A percentile compares a stretch with the other conserved stretches of the same genome.
These are phyloP conservation scores for Pachliopta kotzebuea DNA, from an alignment of 2,888 invertebrate genomes.

Conservation along the genomic window DNA sequence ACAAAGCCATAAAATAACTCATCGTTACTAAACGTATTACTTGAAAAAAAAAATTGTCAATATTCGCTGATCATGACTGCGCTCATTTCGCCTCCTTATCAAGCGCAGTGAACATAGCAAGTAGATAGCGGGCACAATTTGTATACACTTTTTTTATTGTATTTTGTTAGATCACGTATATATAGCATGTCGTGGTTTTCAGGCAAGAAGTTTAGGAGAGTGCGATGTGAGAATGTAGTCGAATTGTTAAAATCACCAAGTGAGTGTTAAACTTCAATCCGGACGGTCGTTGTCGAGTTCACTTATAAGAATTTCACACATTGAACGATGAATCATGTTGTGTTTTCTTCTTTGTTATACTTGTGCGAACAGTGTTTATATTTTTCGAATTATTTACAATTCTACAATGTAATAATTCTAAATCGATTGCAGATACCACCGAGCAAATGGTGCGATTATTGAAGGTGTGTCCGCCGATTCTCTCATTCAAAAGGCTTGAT, in stretches of 20 bases:
- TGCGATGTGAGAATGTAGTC: conserved; percentile 55
- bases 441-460: conserved; percentile 43
- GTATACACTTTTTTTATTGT: conserved; percentile 10
- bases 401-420: neutral
- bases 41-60: neutral
- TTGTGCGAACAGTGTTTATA: neutral
- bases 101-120: conserved; percentile 13
- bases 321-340: neutral
- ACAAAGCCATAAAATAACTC: neutral
- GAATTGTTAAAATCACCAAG: conserved; percentile 49
- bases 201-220: conserved; percentile 55
- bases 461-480: conserved; percentile 47
- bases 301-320: neutral
- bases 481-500: conserved; percentile 46
- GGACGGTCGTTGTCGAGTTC: neutral
- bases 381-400: too few species aligned
- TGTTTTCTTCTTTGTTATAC: conserved; percentile 27
- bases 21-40: neutral
- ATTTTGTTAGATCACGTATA: conserved; percentile 6
- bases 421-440: conserved; percentile 43
- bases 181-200: conserved; percentile 53
- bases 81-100: conserved; percentile 19
- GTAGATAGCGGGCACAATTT: conserved; percentile 6
- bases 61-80: conserved; percentile 16
- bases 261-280: conserved; percentile 43